Evolutionary conservation across 2,113 vertebrate species (phyloP), one percentile per base, ranked within the genome.

Genomic region (Procavia capensis): DNA sequence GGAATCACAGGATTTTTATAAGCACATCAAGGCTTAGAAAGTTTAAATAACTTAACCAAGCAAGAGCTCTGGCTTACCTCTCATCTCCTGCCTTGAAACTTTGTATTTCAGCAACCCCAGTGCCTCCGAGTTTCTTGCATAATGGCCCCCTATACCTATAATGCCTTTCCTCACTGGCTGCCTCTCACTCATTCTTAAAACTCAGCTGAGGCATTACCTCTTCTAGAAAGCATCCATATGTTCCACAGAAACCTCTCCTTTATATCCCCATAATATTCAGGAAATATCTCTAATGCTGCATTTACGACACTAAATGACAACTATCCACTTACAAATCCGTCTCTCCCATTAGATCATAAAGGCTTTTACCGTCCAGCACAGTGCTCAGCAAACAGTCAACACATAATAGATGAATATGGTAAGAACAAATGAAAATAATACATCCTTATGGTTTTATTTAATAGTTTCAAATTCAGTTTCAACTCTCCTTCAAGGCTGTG

Each of bases 21-120:
- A 95, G 47, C 31, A 94, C 92, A 94, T 27, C 57, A 96, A 95
- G 79, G 47, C 43, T 85, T 64, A 88, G 39, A 92, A 96, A 95
- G 45, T 87, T 90, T 91, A 87, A 91, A 57, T 89, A 86, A 95
- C 34, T 93, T 95, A 72, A 90, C 36, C 63, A 93, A 86, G 64
- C 41, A 54, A 25, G 50, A 82, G 54, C 72, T 93, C 57, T 63
- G 79, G 41, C 27, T 59, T 85, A 24, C 9, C 63, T 70, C 64
- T 81, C n/a, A 86, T 29, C 27, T 41, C 25, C 39, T 54, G 50
- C n/a, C 88, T 6, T 27, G 17, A 24, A 24, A 95, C 45, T 61
- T 64, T 20, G 7, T 57, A 85, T 79, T 59, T 92, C 27, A 84
- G 25, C 76, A 92, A 86, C 31, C 59, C 50, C 34, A 84, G 70